These are phyloP conservation scores for Turnix velox DNA, from an alignment of 2,113 vertebrate genomes.

Conservation along the genomic window DNA sequence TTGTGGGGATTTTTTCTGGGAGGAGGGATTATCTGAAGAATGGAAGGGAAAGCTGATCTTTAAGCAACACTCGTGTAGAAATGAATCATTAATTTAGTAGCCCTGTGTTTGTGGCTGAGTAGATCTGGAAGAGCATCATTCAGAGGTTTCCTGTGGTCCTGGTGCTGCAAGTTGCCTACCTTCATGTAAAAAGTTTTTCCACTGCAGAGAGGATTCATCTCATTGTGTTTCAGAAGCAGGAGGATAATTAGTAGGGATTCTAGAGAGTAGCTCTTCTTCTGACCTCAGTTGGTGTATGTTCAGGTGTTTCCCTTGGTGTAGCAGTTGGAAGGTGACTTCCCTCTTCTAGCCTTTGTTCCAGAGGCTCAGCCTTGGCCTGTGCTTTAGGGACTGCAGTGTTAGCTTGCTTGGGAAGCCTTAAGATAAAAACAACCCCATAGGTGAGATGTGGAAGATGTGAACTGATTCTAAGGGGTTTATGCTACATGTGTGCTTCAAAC, in stretches of 20 bases:
- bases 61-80: neutral
- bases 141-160: neutral
- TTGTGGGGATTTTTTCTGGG: neutral
- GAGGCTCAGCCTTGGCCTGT: accelerated
- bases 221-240: neutral
- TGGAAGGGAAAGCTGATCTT: neutral
- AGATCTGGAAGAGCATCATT: neutral
- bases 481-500: neutral
- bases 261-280: neutral
- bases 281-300: neutral
- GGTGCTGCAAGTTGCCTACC: neutral
- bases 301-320: neutral
- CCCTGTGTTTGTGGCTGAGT: neutral
- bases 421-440: neutral
- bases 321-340: neutral
- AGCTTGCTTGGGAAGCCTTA: neutral
- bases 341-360: too few relatives aligned
- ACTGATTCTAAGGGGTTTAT: neutral
- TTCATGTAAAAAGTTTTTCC: neutral
- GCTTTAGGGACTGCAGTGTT: neutral
- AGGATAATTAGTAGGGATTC: neutral
- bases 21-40: neutral
- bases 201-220: neutral
- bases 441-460: neutral
- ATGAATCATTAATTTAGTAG: neutral